phyloP scores from a whole-genome alignment of 2,888 invertebrate genomes.

The Emmelina monodactyla region DNA sequence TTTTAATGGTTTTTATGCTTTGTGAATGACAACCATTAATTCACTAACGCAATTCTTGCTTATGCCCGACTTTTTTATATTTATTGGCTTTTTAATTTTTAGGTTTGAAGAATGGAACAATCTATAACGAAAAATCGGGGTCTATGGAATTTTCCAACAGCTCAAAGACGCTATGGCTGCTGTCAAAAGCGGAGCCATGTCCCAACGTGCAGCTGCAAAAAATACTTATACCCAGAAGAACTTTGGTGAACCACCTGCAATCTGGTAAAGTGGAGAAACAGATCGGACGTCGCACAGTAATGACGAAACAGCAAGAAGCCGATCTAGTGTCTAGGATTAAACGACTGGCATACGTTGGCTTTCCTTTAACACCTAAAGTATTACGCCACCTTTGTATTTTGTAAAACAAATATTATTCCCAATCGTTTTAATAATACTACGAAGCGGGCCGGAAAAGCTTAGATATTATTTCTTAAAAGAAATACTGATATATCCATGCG shows the following conservation, averaged over 20 bases:
- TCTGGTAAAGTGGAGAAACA: constrained; percentile 3
- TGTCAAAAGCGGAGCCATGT: too few species aligned
- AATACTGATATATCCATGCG: constrained; percentile 9
- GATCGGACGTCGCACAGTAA: constrained; percentile 5
- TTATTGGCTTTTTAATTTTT: too few species aligned
- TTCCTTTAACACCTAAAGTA: constrained; percentile 15
- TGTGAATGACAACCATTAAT: too few species aligned
- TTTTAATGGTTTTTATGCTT: too few species aligned
- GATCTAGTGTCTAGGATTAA: constrained; percentile 11
- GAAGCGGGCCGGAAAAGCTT: constrained; percentile 6
- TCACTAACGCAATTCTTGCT: too few species aligned
- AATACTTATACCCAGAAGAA: constrained; percentile 8
- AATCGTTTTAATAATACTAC: constrained; percentile 9
- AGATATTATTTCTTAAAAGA: constrained; percentile 10
- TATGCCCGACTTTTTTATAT: too few species aligned
- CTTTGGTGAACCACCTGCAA: constrained; percentile 7
- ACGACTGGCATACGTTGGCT: constrained; percentile 11
- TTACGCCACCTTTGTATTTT: constrained; percentile 12
- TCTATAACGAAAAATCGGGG: too few species aligned
- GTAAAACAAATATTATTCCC: constrained; percentile 9
- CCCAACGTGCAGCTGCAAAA: constrained; percentile 8
- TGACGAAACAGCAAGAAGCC: constrained; percentile 11
- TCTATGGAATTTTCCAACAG: too few species aligned
- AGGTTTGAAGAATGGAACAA: too few species aligned
- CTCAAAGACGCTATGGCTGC: too few species aligned